These are phyloP conservation scores for Gorsachius magnificus DNA, from an alignment of 2,797 vertebrate species.

Conservation along the genomic window DNA sequence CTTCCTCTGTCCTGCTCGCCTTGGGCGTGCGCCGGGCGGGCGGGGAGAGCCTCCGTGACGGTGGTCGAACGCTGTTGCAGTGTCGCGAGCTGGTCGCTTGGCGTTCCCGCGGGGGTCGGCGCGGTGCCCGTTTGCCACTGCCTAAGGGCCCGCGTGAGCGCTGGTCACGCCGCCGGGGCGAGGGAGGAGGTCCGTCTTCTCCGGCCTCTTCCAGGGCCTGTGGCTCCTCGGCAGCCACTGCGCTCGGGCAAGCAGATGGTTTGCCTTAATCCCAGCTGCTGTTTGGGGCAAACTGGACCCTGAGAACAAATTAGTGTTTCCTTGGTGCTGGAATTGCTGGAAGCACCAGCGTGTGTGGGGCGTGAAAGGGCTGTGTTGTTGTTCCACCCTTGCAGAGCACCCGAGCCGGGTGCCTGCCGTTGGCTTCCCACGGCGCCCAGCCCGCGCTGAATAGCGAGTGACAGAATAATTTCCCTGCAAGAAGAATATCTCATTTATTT, in stretches of 20 bases:
- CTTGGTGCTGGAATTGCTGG: not conserved
- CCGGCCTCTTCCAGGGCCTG: not conserved
- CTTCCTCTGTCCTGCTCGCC: fast-evolving
- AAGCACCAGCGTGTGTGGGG: not conserved
- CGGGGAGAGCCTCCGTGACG: fast-evolving
- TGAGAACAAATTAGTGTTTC: not conserved
- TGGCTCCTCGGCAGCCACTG: fast-evolving
- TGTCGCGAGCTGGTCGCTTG: not conserved
- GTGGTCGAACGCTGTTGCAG: not conserved
- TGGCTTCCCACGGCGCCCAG: not conserved
- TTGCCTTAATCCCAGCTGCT: not conserved
- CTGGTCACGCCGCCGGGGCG: fast-evolving
- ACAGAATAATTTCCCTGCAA: not conserved
- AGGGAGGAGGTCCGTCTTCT: not conserved
- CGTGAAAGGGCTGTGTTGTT: not conserved
- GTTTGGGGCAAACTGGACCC: not conserved
- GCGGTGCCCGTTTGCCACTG: not conserved
- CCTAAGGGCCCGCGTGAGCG: not conserved
- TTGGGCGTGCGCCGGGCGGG: not conserved
- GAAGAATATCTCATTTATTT: not conserved
- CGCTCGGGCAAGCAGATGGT: fast-evolving
- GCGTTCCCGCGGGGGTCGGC: not conserved
- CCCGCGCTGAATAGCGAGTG: not conserved
- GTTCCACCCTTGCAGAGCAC: not conserved
- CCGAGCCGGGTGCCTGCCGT: fast-evolving